Conservation (phyloP, 2,797 vertebrate genomes). For the Aythya fuligula region DNA sequence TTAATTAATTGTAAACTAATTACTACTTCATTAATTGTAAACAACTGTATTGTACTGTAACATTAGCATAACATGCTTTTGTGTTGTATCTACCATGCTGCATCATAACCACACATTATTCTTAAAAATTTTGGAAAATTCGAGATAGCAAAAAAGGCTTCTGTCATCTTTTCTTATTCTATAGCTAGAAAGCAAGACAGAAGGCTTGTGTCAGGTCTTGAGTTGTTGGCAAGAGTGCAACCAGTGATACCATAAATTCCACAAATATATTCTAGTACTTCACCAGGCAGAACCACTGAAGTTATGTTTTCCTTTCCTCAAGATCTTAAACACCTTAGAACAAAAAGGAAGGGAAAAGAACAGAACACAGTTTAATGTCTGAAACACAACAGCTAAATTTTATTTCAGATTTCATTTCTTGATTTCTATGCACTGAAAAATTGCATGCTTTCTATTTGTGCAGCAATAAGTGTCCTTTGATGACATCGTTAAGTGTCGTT, state of each 20-base stretch:
- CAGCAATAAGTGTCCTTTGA: not conserved
- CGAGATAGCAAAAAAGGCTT: not conserved
- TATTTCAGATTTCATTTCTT: not conserved
- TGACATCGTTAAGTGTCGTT: not conserved
- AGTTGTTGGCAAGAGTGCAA: conserved; percentile 1
- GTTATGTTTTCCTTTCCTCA: not conserved
- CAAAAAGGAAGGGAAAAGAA: not conserved
- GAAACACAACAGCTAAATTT: not conserved
- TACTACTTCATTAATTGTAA: not conserved
- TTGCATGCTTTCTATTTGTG: not conserved
- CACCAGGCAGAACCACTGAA: not conserved
- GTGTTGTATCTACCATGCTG: not conserved
- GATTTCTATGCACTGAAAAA: not conserved
- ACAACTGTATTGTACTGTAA: not conserved
- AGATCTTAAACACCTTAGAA: not conserved
- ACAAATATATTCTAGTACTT: not conserved
- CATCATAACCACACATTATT: not conserved
- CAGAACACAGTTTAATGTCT: not conserved
- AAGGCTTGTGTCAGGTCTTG: not conserved
- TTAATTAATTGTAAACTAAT: not conserved
- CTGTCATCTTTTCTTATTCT: not conserved
- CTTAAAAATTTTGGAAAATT: not conserved
- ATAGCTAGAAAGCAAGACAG: not conserved
- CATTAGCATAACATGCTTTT: not conserved
- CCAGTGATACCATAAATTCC: not conserved